Percentiles rank a stretch among this genome's conserved stretches.
Evolutionary conservation across 2,113 vertebrate species (phyloP).

Genomic region (Ptilorrhoa leucosticta): DNA sequence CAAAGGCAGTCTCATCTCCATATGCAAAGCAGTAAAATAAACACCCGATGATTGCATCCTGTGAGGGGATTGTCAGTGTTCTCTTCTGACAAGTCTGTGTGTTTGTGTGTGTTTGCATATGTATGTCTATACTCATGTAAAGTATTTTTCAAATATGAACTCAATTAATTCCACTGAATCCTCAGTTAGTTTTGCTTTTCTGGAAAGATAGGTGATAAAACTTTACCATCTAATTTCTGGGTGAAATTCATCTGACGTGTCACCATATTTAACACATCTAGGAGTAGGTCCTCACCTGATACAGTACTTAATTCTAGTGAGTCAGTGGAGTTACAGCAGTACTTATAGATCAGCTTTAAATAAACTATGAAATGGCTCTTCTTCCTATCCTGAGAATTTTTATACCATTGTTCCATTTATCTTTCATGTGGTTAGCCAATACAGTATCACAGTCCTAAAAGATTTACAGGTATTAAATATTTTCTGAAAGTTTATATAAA

Average conservation of each 20-base stretch:
- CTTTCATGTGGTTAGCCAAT: not conserved
- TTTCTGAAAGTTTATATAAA: not conserved
- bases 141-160: not conserved
- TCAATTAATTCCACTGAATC: not conserved
- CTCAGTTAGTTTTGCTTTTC: not conserved
- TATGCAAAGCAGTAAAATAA: not conserved
- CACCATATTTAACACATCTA: not conserved
- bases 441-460: not conserved
- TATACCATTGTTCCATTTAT: not conserved
- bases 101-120: not conserved
- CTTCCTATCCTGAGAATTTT: not conserved
- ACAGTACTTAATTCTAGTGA: not conserved
- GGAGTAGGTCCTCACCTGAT: not conserved
- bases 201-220: not conserved
- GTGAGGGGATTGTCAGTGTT: not conserved
- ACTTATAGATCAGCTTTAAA: not conserved
- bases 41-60: not conserved
- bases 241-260: rapidly evolving
- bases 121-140: not conserved
- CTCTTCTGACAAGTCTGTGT: not conserved
- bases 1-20: not conserved
- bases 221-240: not conserved
- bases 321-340: not conserved
- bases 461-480: not conserved
- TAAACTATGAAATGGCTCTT: not conserved